These are phyloP conservation scores for Heterochromis multidens DNA, from an alignment of 2,113 vertebrate species.

Conservation along the genomic window DNA sequence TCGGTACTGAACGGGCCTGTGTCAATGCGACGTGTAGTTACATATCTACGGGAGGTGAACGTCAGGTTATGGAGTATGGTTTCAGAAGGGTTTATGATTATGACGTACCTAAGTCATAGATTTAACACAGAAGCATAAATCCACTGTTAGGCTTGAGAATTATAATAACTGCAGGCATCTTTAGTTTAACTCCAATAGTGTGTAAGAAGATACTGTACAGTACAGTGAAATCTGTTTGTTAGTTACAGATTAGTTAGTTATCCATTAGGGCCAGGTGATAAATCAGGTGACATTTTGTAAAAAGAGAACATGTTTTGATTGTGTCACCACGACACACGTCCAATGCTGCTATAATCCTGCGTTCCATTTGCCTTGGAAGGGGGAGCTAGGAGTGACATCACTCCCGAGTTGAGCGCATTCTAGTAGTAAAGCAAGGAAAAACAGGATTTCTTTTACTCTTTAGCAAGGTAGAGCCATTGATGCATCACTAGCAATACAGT, in stretches of 20 bases:
- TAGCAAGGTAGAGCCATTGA: neutral
- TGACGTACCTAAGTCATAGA: neutral
- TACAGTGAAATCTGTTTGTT: neutral
- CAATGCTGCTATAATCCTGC: neutral
- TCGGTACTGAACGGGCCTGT: too few species aligned
- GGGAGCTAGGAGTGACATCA: fast-evolving
- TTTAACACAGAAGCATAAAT: neutral
- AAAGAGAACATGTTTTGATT: too few species aligned
- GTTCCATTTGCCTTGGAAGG: neutral
- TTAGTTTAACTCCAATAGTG: neutral
- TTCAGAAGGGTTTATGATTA: neutral
- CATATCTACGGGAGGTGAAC: neutral
- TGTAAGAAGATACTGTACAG: neutral
- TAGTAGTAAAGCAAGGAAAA: neutral
- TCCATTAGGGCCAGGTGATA: too few species aligned
- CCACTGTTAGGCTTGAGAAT: neutral
- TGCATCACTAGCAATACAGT: too few species aligned
- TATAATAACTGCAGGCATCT: neutral
- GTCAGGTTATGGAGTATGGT: neutral
- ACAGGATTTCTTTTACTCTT: neutral
- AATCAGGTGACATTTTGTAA: too few species aligned
- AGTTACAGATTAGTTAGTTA: too few species aligned
- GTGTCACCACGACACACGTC: too few species aligned
- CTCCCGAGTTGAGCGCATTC: neutral
- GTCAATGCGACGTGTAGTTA: neutral